phyloP scores from a whole-genome alignment of 2,888 invertebrate species.

The Carcina quercana region DNA sequence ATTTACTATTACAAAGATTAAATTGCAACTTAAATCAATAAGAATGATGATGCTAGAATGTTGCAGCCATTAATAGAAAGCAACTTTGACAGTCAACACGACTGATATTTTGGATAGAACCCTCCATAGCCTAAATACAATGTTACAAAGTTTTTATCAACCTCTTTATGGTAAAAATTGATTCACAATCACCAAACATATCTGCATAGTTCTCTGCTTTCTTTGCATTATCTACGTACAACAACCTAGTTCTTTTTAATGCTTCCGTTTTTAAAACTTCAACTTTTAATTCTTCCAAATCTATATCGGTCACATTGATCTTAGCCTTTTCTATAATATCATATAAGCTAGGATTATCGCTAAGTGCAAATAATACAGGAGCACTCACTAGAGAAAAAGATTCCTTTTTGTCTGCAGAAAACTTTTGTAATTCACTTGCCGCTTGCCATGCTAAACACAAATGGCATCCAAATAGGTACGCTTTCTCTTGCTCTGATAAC shows the following conservation, averaged over 20 bases:
- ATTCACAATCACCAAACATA: conserved; percentile 49
- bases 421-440: conserved; percentile 48
- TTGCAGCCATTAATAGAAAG: no score
- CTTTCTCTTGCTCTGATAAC: conserved; percentile 78
- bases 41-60: no score
- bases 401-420: conserved; percentile 71
- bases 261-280: conserved; percentile 52
- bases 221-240: conserved; percentile 43
- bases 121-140: background rate
- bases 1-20: background rate
- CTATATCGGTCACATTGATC: conserved; percentile 74
- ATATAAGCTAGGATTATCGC: conserved; percentile 81
- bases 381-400: conserved; percentile 83
- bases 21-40: no score
- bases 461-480: conserved; percentile 86
- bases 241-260: conserved; percentile 40
- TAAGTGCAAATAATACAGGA: conserved; percentile 87
- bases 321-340: conserved; percentile 65
- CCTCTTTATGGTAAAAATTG: conserved; percentile 49
- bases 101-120: no score
- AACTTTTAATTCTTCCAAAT: conserved; percentile 69
- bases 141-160: conserved; percentile 47
- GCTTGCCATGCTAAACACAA: conserved; percentile 89
- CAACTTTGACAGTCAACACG: no score
- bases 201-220: conserved; percentile 45